phyloP scores from a whole-genome alignment of 2,113 vertebrate species.

The Beaufortia kweichowensis region DNA sequence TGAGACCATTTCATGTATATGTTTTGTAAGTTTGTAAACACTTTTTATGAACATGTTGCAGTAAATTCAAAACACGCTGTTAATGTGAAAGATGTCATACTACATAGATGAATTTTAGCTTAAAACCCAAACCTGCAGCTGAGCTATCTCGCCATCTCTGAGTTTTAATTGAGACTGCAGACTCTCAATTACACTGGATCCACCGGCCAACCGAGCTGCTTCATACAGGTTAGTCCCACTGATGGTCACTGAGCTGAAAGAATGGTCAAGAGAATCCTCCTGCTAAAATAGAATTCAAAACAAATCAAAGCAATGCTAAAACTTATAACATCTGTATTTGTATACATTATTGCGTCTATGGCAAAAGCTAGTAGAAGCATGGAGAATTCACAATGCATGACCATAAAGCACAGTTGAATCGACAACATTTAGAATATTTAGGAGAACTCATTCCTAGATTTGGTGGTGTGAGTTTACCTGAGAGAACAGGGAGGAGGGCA shows the following conservation, averaged over 20 bases:
- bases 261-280: conserved; percentile 89
- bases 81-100: neutral
- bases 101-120: neutral
- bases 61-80: too few relatives aligned
- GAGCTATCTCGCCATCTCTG: conserved; percentile 90
- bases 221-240: conserved; percentile 91
- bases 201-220: conserved; percentile 87
- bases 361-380: too few relatives aligned
- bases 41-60: too few relatives aligned
- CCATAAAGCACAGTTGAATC: neutral
- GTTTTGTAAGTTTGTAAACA: too few relatives aligned
- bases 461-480: conserved; percentile 81
- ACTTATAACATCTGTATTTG: neutral
- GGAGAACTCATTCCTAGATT: neutral
- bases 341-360: too few relatives aligned
- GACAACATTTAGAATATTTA: neutral
- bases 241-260: conserved; percentile 78
- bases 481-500: conserved; percentile 84
- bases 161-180: conserved; percentile 96
- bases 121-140: conserved; percentile 84
- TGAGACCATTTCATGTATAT: too few relatives aligned
- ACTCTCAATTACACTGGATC: conserved; percentile 95
- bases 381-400: neutral
- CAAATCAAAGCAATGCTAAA: neutral
- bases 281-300: conserved; percentile 53